These are phyloP conservation scores for Panurus biarmicus DNA, from an alignment of 2,113 vertebrate genomes.

Conservation along the genomic window DNA sequence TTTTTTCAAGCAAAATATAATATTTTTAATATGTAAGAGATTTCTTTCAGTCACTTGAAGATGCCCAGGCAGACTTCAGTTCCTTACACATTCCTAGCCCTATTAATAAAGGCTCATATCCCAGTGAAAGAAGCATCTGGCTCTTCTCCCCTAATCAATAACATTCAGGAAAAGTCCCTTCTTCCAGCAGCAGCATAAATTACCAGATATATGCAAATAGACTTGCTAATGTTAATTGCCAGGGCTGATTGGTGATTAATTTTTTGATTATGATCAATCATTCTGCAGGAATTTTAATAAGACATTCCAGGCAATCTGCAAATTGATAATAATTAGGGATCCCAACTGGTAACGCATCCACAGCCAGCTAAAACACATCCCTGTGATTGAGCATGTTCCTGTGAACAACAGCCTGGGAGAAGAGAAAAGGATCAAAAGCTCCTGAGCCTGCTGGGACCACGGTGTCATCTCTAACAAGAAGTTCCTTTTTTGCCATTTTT, in stretches of 20 bases:
- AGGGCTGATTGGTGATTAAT: constrained; percentile 71
- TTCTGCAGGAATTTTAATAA: constrained; percentile 48
- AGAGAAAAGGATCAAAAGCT: background rate
- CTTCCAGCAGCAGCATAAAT: constrained; percentile 63
- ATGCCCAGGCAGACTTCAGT: background rate
- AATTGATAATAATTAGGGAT: constrained; percentile 60
- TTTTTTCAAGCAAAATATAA: background rate
- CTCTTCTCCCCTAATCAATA: constrained; percentile 62
- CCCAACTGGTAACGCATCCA: background rate
- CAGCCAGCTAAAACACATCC: background rate
- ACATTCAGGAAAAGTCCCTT: constrained; percentile 47
- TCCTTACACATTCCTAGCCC: background rate
- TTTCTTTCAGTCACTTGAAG: background rate
- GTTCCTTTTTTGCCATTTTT: background rate
- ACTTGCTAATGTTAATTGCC: constrained; percentile 68
- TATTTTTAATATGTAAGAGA: background rate
- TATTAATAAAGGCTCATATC: background rate
- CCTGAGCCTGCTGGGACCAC: background rate
- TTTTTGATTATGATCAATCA: constrained; percentile 75
- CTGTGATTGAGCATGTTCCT: background rate
- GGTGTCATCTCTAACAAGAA: background rate
- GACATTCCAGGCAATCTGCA: constrained; percentile 52
- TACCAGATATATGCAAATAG: constrained; percentile 68
- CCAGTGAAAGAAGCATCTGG: constrained; percentile 27
- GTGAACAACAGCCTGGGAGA: background rate